phyloP scores from a whole-genome alignment of 2,113 vertebrate genomes.

The Panthera uncia region DNA sequence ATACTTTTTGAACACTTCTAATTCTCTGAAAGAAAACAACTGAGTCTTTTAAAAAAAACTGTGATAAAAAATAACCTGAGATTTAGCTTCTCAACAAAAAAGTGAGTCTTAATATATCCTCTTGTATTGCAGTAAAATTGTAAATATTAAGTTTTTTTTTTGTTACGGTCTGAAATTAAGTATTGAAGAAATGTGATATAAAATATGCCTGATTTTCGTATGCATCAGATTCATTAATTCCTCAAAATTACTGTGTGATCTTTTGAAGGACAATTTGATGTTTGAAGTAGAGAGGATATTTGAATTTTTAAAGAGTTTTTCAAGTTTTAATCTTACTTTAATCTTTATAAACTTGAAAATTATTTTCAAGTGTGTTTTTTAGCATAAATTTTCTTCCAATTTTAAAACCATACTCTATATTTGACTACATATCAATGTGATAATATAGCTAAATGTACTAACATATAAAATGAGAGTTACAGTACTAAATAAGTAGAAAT shows the following conservation, averaged over 20 bases:
- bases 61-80: not conserved
- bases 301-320: constrained; percentile 38
- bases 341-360: constrained; percentile 18
- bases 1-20: not conserved
- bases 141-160: not conserved
- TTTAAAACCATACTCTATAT: not conserved
- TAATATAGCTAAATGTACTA: constrained; percentile 2
- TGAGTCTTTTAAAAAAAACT: not conserved
- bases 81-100: not conserved
- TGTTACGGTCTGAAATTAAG: not conserved
- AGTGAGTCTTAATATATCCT: not conserved
- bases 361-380: not conserved
- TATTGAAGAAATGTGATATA: constrained; percentile 29
- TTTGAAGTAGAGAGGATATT: constrained; percentile 6
- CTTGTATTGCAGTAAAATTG: not conserved
- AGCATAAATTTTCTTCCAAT: not conserved
- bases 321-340: constrained; percentile 28
- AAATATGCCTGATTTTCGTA: constrained; percentile 40
- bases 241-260: not conserved
- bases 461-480: not conserved
- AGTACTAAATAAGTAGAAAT: not conserved
- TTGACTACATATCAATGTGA: not conserved
- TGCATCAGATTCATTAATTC: not conserved
- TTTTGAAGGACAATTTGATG: not conserved
- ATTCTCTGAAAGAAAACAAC: not conserved